Percentiles rank a stretch among this genome's conserved stretches.
These are phyloP conservation scores for Agyllia agylla DNA, from an alignment of 2,888 invertebrate genomes.

Conservation along the genomic window DNA sequence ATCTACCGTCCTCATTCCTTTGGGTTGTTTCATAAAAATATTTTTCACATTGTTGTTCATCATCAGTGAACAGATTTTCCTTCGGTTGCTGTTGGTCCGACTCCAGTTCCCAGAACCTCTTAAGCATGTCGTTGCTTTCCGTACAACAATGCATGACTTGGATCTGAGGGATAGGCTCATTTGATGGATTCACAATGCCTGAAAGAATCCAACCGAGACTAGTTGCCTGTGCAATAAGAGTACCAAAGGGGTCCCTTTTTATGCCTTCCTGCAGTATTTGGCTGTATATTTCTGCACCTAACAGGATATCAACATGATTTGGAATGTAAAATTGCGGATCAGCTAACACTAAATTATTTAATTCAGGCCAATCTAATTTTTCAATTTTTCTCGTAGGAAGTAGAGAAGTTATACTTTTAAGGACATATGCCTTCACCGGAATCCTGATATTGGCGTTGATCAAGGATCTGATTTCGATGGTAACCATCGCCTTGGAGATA, in stretches of 20 bases:
- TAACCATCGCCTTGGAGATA: neutral
- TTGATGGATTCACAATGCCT: neutral
- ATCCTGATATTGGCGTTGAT: neutral
- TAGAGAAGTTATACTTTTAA: slow-evolving; percentile 12
- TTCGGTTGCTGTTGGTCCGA: neutral
- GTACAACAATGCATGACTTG: slow-evolving; percentile 23
- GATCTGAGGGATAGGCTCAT: neutral
- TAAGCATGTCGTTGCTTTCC: neutral
- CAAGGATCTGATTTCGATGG: neutral
- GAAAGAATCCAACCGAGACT: slow-evolving; percentile 19
- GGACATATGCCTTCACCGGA: neutral
- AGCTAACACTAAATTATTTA: slow-evolving; percentile 23
- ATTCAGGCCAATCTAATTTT: neutral
- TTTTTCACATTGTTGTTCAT: slow-evolving; percentile 8
- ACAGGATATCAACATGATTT: slow-evolving; percentile 63
- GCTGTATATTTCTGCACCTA: slow-evolving; percentile 75
- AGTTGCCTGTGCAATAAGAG: slow-evolving; percentile 5
- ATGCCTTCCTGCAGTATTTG: slow-evolving; percentile 65
- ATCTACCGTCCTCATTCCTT: neutral
- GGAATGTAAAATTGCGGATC: slow-evolving; percentile 60
- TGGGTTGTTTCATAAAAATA: neutral
- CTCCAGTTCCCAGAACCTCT: slow-evolving; percentile 2
- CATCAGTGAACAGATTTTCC: slow-evolving; percentile 9
- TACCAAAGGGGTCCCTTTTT: neutral
- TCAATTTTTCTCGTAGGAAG: neutral